Conservation (phyloP, 2,797 vertebrate genomes). For the Sebastes glaucus region DNA sequence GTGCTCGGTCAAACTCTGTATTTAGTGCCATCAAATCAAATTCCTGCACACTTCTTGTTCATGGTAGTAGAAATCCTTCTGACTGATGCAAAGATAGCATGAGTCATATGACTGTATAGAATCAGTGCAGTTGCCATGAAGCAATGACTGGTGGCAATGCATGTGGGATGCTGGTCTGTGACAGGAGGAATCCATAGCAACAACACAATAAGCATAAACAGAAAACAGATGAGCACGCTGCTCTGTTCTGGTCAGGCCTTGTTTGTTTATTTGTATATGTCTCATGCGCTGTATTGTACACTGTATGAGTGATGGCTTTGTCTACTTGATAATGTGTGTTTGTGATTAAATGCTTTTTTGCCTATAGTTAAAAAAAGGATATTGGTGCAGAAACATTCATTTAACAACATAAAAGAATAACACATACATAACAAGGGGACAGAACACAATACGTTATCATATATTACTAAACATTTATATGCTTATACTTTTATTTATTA, state of each 20-base stretch:
- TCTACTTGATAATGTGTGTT: background rate
- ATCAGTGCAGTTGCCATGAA: slow-evolving; percentile 27
- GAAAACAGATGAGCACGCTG: background rate
- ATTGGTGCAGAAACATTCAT: background rate
- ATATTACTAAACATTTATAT: background rate
- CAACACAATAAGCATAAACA: slow-evolving; percentile 48
- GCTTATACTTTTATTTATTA: background rate
- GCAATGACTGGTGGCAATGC: slow-evolving; percentile 10
- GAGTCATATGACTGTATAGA: slow-evolving; percentile 37
- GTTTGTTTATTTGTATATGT: background rate
- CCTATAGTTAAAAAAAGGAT: background rate
- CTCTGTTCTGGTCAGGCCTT: background rate
- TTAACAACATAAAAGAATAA: background rate
- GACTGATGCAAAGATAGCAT: slow-evolving; percentile 14
- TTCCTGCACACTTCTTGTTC: background rate
- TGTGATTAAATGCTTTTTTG: background rate
- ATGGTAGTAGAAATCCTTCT: background rate
- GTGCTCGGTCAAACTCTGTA: background rate
- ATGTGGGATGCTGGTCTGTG: slow-evolving; percentile 30
- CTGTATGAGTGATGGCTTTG: background rate
- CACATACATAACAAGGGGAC: background rate
- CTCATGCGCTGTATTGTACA: background rate
- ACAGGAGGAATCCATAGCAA: slow-evolving; percentile 62
- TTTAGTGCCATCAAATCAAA: background rate
- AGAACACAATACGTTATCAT: background rate